Evolutionary conservation across 2,113 vertebrate genomes (phyloP).

Genomic region (Strix uralensis): DNA sequence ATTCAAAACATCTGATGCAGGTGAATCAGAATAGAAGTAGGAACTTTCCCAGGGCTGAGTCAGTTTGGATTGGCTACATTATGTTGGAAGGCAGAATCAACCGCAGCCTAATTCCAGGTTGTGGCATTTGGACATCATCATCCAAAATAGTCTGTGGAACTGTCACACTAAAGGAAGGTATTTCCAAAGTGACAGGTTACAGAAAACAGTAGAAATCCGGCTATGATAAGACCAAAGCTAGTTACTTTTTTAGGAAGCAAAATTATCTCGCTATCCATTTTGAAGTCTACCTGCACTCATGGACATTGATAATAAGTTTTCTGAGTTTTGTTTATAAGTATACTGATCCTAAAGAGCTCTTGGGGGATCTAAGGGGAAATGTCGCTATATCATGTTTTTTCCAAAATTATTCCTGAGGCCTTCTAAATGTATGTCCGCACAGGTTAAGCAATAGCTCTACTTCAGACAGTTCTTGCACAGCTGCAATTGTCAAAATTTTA

Average conservation of each 20-base stretch:
- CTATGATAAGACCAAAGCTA: neutral
- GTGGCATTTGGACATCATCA: neutral
- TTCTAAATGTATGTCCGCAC: neutral
- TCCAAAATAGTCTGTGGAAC: neutral
- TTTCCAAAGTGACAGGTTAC: neutral
- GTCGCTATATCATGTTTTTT: neutral
- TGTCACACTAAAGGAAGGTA: neutral
- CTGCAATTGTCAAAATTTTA: neutral
- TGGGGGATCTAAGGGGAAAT: neutral
- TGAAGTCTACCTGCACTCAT: neutral
- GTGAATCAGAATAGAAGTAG: neutral
- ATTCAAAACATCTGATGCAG: neutral
- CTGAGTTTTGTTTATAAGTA: neutral
- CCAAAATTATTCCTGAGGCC: neutral
- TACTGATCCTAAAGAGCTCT: neutral
- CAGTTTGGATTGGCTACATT: neutral
- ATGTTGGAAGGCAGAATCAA: neutral
- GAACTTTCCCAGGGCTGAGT: neutral
- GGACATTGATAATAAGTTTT: neutral
- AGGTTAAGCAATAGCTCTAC: neutral
- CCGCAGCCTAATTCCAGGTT: neutral
- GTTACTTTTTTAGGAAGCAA: neutral
- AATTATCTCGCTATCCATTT: neutral
- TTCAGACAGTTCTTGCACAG: neutral
- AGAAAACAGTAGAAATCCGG: neutral